Conservation (phyloP, 2,797 vertebrate genomes). For the Buceros bicornis region DNA sequence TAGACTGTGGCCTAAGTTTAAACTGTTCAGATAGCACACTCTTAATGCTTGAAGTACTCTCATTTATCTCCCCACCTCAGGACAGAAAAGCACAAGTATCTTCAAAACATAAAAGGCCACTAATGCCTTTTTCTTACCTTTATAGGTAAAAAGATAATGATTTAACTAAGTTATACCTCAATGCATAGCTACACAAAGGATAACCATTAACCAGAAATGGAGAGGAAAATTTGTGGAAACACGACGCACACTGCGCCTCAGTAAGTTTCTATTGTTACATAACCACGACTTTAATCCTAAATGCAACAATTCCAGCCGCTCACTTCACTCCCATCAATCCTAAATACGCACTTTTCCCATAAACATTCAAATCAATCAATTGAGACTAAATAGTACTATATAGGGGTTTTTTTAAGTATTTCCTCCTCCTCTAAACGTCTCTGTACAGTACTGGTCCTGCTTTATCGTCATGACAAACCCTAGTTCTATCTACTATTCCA, state of each 20-base stretch:
- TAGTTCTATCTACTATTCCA: background rate
- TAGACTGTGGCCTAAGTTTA: background rate
- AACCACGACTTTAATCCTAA: background rate
- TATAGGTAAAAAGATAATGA: background rate
- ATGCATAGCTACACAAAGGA: background rate
- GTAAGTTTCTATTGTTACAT: background rate
- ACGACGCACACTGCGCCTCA: background rate
- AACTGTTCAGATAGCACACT: background rate
- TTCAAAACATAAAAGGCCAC: background rate
- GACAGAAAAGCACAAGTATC: background rate
- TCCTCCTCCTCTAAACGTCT: background rate
- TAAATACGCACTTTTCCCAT: background rate
- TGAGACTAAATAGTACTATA: background rate
- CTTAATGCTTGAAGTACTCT: background rate
- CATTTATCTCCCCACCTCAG: background rate
- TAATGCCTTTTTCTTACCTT: background rate
- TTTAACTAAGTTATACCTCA: background rate
- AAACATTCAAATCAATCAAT: background rate
- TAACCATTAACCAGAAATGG: slow-evolving; percentile 31
- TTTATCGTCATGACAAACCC: background rate
- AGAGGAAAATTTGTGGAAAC: background rate
- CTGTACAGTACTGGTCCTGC: background rate
- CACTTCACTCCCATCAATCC: background rate
- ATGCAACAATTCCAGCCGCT: background rate
- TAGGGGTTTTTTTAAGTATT: background rate